Base-by-base conservation (phyloP, 2,888 invertebrate genomes). In the Gandaritis pyraliata region DNA sequence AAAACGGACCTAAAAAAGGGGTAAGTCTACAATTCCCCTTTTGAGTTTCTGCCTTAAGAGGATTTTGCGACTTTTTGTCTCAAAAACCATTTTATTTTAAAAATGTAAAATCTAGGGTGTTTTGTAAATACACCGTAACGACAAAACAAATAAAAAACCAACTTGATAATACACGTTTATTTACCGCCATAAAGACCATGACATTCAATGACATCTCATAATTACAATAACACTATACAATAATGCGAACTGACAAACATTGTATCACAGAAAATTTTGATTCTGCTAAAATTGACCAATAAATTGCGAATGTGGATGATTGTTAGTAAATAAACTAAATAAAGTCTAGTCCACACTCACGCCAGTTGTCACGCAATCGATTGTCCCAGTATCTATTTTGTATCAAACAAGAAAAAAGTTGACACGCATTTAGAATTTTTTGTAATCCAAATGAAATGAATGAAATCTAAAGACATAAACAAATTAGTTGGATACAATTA, bases 181-280 rank as follows among this genome's bases (percentile, higher is more conserved):
- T 88, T 82, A 85, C 83, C 85, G 83, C 82, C 85, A 86, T 84
- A 82, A 82, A 84, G 83, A 86, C 83, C 80, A 75, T 81, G 80
- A 90, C 87, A 90, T 76, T 80, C 82, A 87, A 87, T 87, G 86
- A 89, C 88, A 86, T 56, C 49, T 30, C 46, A 82, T 82, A 71
- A 61, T 72, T 69, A 72, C 50, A 69, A 71, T 66, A 65, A 74
- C 23, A 23, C 76, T 77, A 39, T 53, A 57, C 53, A 49, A 45
- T 50, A 77, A 78, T 77, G 75, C 76, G 78, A 88, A 87, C 80
- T 86, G 86, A 88, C 80, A 90, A 88, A 89, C 81, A 85, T 84
- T 87, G 76, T 90, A 91, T 91, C 91, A 91, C 90, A 90, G 90
- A 90, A 89, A 82, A 88, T 86, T 88, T 88, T 88, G 89, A 90